A percentile compares a stretch with the other conserved stretches of the same genome.
These are phyloP conservation scores for Lepidurus couesii DNA, from an alignment of 1,140 invertebrate species.

Conservation along the genomic window DNA sequence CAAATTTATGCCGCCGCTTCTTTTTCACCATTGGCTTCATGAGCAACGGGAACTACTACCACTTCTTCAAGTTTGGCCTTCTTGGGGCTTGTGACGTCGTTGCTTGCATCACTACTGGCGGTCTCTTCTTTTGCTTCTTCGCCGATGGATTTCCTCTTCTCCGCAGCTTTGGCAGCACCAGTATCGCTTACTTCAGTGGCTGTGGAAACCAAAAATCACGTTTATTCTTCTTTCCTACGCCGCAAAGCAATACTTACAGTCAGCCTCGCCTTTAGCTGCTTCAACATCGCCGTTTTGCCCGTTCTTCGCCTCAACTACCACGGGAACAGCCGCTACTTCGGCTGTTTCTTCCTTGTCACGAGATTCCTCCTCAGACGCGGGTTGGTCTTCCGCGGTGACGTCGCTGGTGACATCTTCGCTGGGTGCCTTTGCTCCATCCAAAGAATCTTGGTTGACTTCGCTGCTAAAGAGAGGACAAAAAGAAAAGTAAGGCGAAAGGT, in stretches of 20 bases:
- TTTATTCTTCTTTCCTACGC: background rate
- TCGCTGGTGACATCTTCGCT: slow-evolving; percentile 27
- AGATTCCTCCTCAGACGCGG: slow-evolving; percentile 26
- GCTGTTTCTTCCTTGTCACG: background rate
- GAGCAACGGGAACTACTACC: slow-evolving; percentile 1
- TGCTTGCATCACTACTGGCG: slow-evolving; percentile 1
- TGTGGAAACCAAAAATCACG: slow-evolving; percentile 1
- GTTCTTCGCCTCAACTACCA: slow-evolving; percentile 22
- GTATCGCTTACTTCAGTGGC: slow-evolving; percentile 32
- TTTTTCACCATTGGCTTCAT: slow-evolving; percentile 29
- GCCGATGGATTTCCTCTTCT: slow-evolving; percentile 31
- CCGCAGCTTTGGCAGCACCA: slow-evolving; percentile 27
- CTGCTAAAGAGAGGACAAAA: background rate
- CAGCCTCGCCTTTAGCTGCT: slow-evolving; percentile 30
- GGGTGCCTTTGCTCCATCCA: slow-evolving; percentile 28
- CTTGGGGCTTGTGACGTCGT: slow-evolving; percentile 23
- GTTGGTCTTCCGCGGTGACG: slow-evolving; percentile 20
- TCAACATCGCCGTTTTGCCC: slow-evolving; percentile 22
- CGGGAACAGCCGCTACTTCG: slow-evolving; percentile 23
- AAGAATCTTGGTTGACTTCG: slow-evolving; percentile 33
- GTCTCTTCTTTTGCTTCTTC: slow-evolving; percentile 21
- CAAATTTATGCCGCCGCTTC: slow-evolving; percentile 32
- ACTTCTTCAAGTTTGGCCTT: slow-evolving; percentile 30
- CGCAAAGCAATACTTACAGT: slow-evolving; percentile 25
- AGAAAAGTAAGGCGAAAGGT: background rate